Evolutionary conservation across 2,113 vertebrate genomes (phyloP), one percentile per base, ranked within the genome.

Genomic region (Myodes glareolus): DNA sequence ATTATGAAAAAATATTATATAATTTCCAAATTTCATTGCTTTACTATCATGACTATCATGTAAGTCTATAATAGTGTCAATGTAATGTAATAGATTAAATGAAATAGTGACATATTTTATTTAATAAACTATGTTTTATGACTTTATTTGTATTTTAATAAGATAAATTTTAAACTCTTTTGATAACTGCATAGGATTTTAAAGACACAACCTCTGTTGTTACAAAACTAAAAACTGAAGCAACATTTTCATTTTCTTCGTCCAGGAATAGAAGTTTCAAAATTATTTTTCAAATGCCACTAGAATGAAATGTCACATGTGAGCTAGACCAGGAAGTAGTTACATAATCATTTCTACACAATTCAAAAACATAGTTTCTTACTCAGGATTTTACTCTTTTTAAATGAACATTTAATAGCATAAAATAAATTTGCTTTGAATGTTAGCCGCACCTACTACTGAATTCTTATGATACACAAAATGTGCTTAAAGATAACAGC

Each of bases 401-500:
- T 39, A 90, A 95, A 87, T 42, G 21, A 73, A 73, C 81, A 2
- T 88, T 92, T 85, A 68, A 86, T 65, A 89, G 10, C 9, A 89
- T 91, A 95, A 82, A 95, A 70, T 63, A n/a, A 42, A 25, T 82
- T 93, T 96, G 82, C 58, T 88, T 58, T 82, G 39, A 92, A 87
- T 68, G 31, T 87, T 92, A 80, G n/a, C 25, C 33, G 0, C 84
- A 94, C 33, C 78, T 42, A 77, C 61, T 7, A 88, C 21, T 94
- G 58, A 93, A 87, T 23, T 36, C 14, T 33, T 77, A 39, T 0
- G 19, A 16, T 65, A 36, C 9, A 61, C 33, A 92, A 36, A 68
- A 31, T 76, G 58, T 12, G 19, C 80, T 90, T 91, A 91, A 80
- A 87, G 45, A 85, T 45, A 73, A 70, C 80, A 11, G 17, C 31